Evolutionary conservation across 1,140 invertebrate species (phyloP).

Genomic region (Conus betulinus): DNA sequence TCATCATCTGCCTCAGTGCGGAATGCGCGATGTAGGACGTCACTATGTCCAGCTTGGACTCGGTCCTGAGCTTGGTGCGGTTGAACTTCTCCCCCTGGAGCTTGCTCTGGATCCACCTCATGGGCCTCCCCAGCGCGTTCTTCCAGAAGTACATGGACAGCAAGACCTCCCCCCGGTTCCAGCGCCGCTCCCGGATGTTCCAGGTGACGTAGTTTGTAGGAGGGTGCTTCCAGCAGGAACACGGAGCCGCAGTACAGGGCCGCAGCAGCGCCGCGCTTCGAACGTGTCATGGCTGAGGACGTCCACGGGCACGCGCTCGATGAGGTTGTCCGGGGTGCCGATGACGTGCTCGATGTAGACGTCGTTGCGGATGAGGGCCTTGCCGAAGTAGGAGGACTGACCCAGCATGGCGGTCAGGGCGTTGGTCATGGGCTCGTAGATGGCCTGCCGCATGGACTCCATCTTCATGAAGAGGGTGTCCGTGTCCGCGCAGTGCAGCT

Average conservation of each 20-base stretch:
- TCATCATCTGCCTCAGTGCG: conserved; percentile 67
- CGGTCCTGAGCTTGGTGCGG: conserved; percentile 58
- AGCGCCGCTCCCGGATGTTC: conserved; percentile 68
- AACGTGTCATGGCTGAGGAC: conserved; percentile 73
- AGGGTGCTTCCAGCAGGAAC: conserved; percentile 63
- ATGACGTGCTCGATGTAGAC: conserved; percentile 70
- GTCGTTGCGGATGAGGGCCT: conserved; percentile 66
- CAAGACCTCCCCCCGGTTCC: conserved; percentile 69
- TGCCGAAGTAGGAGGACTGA: conserved; percentile 69
- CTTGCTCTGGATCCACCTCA: conserved; percentile 64
- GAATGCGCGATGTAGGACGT: conserved; percentile 66
- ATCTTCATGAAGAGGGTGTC: conserved; percentile 70
- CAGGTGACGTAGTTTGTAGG: conserved; percentile 70
- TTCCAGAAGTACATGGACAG: conserved; percentile 70
- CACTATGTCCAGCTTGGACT: conserved; percentile 64
- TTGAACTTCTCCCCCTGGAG: conserved; percentile 60
- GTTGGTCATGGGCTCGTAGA: conserved; percentile 70
- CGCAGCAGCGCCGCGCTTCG: conserved; percentile 67
- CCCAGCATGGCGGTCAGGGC: conserved; percentile 64
- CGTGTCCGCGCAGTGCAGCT: conserved; percentile 57
- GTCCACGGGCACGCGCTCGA: conserved; percentile 71
- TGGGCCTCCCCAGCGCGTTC: conserved; percentile 59
- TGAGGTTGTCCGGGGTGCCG: conserved; percentile 58
- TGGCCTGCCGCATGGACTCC: conserved; percentile 62
- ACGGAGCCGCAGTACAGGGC: conserved; percentile 63